A percentile compares a stretch with the other conserved stretches of the same genome.
phyloP scores from a whole-genome alignment of 2,113 vertebrate genomes.

The Glaucidium brasilianum region DNA sequence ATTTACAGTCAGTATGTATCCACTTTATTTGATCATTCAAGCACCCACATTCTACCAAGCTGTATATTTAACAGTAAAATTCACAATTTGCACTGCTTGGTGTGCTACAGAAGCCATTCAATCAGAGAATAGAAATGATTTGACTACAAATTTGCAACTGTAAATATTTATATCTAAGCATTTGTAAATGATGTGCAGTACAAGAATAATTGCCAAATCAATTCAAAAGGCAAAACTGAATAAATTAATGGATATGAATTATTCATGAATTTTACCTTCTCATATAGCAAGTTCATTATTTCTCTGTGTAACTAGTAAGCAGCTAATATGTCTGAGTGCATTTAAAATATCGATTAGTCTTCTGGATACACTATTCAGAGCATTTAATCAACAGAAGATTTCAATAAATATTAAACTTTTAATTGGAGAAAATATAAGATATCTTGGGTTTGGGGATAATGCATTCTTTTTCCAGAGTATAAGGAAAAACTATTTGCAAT shows the following conservation, averaged over 20 bases:
- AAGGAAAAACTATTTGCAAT: not conserved
- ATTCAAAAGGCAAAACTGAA: conserved; percentile 60
- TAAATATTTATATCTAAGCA: conserved; percentile 63
- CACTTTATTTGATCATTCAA: not conserved
- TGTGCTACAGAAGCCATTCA: conserved; percentile 28
- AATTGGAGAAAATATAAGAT: conserved; percentile 3
- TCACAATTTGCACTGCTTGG: conserved; percentile 12
- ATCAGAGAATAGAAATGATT: conserved; percentile 22
- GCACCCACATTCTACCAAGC: not conserved
- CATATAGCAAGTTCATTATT: conserved; percentile 47
- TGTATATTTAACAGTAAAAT: conserved; percentile 23
- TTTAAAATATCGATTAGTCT: conserved; percentile 52
- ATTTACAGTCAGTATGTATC: not conserved
- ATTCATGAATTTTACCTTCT: conserved; percentile 48
- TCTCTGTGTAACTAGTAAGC: conserved; percentile 13
- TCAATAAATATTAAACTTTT: conserved; percentile 35
- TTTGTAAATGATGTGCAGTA: conserved; percentile 42
- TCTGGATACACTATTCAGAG: conserved; percentile 13
- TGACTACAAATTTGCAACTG: conserved; percentile 51
- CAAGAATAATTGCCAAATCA: conserved; percentile 59
- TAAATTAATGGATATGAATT: conserved; percentile 59
- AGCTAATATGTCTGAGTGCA: conserved; percentile 39
- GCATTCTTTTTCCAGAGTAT: not conserved
- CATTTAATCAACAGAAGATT: conserved; percentile 52
- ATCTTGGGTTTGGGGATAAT: not conserved